Evolutionary conservation across 53 echinoderm and acorn worm species (phyloP).

Genomic region (Apostichopus leukothele): DNA sequence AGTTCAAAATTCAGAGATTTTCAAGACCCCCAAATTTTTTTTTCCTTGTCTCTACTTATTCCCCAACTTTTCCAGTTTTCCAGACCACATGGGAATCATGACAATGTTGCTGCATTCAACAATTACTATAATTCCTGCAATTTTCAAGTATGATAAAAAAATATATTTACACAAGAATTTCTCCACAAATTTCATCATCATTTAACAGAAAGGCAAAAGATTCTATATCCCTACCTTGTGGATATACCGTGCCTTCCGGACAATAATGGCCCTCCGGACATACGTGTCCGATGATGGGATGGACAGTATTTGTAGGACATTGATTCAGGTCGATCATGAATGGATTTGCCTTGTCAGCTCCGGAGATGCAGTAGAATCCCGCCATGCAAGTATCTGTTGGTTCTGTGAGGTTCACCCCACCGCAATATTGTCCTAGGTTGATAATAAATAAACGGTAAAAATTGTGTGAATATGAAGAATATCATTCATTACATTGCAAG

Average conservation of each 20-base stretch:
- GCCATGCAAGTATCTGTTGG: constrained; percentile 66
- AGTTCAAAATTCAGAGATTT: too few relatives aligned
- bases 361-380: constrained; percentile 91
- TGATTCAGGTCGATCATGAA: constrained; percentile 76
- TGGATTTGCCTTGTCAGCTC: constrained; percentile 73
- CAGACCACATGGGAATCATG: too few relatives aligned
- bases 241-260: constrained; percentile 66
- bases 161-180: too few relatives aligned
- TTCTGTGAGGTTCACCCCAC: constrained; percentile 82
- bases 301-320: constrained; percentile 90
- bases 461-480: too few relatives aligned
- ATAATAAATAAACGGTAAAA: neutral
- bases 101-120: too few relatives aligned
- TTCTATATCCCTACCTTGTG: constrained; percentile 61
- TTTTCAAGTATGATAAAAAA: too few relatives aligned
- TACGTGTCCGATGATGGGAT: constrained; percentile 88
- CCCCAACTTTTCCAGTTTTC: too few relatives aligned
- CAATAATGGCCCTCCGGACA: constrained; percentile 94
- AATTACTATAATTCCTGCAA: too few relatives aligned
- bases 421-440: constrained; percentile 65
- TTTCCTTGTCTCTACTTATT: too few relatives aligned
- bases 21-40: too few relatives aligned
- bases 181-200: too few relatives aligned
- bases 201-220: neutral
- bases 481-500: too few relatives aligned